Conservation (phyloP, 1,140 invertebrate genomes). For the Anastrepha ludens region DNA sequence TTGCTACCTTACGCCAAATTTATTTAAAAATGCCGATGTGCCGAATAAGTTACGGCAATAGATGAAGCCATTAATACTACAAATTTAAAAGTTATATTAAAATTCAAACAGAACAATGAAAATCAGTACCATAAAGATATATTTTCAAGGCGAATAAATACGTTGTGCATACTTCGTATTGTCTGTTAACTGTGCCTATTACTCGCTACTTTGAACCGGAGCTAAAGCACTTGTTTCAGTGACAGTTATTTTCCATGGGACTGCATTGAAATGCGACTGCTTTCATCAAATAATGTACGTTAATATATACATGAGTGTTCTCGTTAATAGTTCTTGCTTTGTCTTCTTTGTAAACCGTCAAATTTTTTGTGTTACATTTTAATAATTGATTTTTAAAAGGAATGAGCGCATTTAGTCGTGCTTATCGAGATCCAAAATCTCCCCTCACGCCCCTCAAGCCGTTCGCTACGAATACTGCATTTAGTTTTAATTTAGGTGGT, state of each 20-base stretch:
- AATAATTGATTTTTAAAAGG: background rate
- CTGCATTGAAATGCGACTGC: background rate
- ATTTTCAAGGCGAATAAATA: too few relatives aligned
- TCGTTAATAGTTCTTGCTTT: constrained; percentile 11
- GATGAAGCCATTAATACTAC: too few relatives aligned
- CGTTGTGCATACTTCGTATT: too few relatives aligned
- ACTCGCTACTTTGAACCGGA: too few relatives aligned
- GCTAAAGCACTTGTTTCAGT: background rate
- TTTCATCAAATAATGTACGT: background rate
- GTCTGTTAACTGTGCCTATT: too few relatives aligned
- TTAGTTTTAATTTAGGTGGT: constrained; percentile 24
- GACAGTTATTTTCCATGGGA: background rate
- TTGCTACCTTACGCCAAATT: too few relatives aligned
- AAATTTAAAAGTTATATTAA: too few relatives aligned
- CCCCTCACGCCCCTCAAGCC: constrained; percentile 46
- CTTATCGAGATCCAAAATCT: constrained; percentile 51
- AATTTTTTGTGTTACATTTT: background rate
- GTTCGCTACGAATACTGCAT: background rate
- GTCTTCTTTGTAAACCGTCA: background rate
- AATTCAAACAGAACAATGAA: too few relatives aligned
- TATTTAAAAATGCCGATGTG: too few relatives aligned
- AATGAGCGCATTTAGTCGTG: constrained; percentile 23
- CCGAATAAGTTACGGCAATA: too few relatives aligned
- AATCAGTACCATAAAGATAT: too few relatives aligned
- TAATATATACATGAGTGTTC: background rate